phyloP scores from a whole-genome alignment of 2,113 vertebrate genomes.

The Nothoprocta pentlandii region DNA sequence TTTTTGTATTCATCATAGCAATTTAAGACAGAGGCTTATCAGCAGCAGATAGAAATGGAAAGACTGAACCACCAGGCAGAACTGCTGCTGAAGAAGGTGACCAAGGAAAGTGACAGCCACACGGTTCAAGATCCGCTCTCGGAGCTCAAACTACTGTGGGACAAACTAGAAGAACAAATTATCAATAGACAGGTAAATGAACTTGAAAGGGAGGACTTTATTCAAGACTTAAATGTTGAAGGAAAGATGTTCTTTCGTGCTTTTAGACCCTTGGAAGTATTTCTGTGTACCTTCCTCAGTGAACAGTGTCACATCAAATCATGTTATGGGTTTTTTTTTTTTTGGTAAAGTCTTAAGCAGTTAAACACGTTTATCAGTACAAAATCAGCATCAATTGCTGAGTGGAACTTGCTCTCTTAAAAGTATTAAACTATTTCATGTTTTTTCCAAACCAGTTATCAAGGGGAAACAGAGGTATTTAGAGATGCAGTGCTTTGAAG shows the following conservation, averaged over 20 bases:
- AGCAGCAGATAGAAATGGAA: constrained; percentile 99
- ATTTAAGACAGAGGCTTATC: constrained; percentile 95
- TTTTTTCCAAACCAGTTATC: neutral
- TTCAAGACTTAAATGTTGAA: neutral
- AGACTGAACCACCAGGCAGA: constrained; percentile 93
- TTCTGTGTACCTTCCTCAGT: neutral
- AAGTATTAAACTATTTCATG: neutral
- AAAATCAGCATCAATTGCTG: neutral
- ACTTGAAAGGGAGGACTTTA: neutral
- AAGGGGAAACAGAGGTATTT: neutral
- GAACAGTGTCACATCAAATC: neutral
- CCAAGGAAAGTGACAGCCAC: constrained; percentile 87
- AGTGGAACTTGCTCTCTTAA: neutral
- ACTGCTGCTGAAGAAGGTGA: constrained; percentile 92
- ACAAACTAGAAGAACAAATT: constrained; percentile 91
- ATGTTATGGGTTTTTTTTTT: neutral
- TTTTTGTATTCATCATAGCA: constrained; percentile 78
- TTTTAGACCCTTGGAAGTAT: neutral
- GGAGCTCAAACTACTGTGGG: constrained; percentile 92
- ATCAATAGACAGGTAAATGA: constrained; percentile 92
- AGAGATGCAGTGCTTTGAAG: neutral
- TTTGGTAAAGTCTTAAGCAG: neutral
- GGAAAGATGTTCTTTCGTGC: neutral
- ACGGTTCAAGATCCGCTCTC: constrained; percentile 92
- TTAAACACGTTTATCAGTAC: neutral